Conservation (phyloP, 2,113 vertebrate genomes). For the Podarcis cretensis region DNA sequence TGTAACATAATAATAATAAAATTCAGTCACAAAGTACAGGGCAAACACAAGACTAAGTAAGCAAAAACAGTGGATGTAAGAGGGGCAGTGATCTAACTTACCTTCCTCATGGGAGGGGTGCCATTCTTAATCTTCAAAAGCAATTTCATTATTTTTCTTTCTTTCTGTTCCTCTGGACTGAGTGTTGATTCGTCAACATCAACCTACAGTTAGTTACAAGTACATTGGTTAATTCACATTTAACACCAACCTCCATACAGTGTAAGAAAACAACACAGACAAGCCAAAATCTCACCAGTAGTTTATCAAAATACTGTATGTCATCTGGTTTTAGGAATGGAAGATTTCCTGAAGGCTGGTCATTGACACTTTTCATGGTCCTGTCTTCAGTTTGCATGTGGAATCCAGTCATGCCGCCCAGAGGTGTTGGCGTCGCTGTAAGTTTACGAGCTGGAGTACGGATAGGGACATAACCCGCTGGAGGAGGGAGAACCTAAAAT, state of each 20-base stretch:
- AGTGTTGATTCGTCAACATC: constrained; percentile 98
- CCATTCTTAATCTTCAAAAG: constrained; percentile 99
- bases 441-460: constrained; percentile 96
- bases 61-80: neutral
- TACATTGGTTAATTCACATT: neutral
- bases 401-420: constrained; percentile 98
- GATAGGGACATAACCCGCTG: constrained; percentile 97
- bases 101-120: constrained; percentile 98
- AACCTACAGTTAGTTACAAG: constrained; percentile 79
- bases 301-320: constrained; percentile 98
- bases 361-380: constrained; percentile 95
- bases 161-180: constrained; percentile 97
- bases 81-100: constrained; percentile 37
- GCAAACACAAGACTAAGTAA: neutral
- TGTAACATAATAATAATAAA: neutral
- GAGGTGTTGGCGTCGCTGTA: constrained; percentile 94
- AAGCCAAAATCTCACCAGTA: constrained; percentile 79
- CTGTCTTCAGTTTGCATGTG: constrained; percentile 98
- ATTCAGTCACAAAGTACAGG: neutral
- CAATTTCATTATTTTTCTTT: constrained; percentile 99
- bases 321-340: constrained; percentile 98
- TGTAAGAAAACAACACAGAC: neutral
- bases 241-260: neutral
- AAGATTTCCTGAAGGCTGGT: constrained; percentile 97
- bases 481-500: constrained; percentile 91